Evolutionary conservation across 2,888 invertebrate species (phyloP).

Genomic region (Stenoptilia bipunctidactyla): DNA sequence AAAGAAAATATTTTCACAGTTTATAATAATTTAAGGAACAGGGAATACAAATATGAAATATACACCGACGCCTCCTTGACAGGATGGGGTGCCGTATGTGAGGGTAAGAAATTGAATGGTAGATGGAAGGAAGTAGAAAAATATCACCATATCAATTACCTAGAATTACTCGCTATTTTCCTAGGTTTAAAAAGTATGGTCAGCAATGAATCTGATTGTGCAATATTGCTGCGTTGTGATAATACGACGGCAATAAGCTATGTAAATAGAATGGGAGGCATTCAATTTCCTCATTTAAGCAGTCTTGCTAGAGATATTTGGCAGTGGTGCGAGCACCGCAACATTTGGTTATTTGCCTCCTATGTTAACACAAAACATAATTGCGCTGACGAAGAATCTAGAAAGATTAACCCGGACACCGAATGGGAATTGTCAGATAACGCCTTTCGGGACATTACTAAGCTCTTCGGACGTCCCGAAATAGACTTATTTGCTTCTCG

Average conservation of each 20-base stretch:
- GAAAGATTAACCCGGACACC: not conserved
- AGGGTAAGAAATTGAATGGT: slow-evolving; percentile 1
- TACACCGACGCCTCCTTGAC: slow-evolving; percentile 7
- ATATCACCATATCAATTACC: slow-evolving; percentile 6
- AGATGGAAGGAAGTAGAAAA: slow-evolving; percentile 1
- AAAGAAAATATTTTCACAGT: slow-evolving; percentile 3
- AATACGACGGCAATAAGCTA: slow-evolving; percentile 10
- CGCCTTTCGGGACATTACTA: not conserved
- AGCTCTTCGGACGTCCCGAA: not conserved
- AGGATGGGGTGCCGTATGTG: slow-evolving; percentile 7
- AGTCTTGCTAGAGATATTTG: not conserved
- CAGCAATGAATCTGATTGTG: not conserved
- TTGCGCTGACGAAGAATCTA: not conserved
- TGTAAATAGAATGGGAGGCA: not conserved
- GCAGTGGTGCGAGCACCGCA: not conserved
- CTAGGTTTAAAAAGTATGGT: slow-evolving; percentile 5
- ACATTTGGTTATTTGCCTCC: not conserved
- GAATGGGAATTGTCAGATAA: not conserved
- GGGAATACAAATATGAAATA: slow-evolving; percentile 6
- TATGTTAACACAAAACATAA: not conserved
- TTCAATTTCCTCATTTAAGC: slow-evolving; percentile 1
- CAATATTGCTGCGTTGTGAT: slow-evolving; percentile 6
- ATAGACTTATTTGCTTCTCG: slow-evolving; percentile 2
- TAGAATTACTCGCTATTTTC: slow-evolving; percentile 7
- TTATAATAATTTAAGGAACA: not conserved